Conservation (phyloP, 2,113 vertebrate species). For the Canis aureus region DNA sequence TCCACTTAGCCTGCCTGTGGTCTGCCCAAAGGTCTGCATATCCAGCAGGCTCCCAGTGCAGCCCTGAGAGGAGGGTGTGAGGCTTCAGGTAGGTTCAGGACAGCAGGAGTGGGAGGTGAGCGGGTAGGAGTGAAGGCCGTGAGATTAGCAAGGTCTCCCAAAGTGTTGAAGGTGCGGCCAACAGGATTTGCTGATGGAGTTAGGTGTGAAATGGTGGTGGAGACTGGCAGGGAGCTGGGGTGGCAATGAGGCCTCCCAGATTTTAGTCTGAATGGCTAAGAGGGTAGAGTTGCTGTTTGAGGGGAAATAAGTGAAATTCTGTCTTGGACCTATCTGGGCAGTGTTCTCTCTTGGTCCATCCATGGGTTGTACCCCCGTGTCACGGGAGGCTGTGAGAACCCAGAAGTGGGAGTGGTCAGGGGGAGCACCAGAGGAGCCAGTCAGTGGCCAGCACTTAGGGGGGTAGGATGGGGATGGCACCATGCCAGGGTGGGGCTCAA, state of each 20-base stretch:
- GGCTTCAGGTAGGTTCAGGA: not conserved
- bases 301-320: not conserved
- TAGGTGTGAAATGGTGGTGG: not conserved
- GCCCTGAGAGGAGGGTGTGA: not conserved
- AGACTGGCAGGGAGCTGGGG: not conserved
- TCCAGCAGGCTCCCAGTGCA: rapidly evolving
- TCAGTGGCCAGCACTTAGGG: rapidly evolving
- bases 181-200: not conserved
- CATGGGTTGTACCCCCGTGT: rapidly evolving
- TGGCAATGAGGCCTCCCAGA: not conserved
- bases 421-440: rapidly evolving
- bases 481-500: not conserved
- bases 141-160: too few relatives aligned
- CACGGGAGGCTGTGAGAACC: not conserved
- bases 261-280: not conserved
- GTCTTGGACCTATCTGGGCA: not conserved
- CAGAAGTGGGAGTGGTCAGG: not conserved
- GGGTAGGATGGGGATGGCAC: not conserved
- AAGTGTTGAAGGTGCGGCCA: not conserved
- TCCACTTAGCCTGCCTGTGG: too few relatives aligned
- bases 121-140: too few relatives aligned
- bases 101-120: not conserved
- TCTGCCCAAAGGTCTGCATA: not conserved
- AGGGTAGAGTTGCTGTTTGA: not conserved
- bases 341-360: not conserved